phyloP scores from a whole-genome alignment of 2,797 vertebrate genomes.

The Scyliorhinus canicula region DNA sequence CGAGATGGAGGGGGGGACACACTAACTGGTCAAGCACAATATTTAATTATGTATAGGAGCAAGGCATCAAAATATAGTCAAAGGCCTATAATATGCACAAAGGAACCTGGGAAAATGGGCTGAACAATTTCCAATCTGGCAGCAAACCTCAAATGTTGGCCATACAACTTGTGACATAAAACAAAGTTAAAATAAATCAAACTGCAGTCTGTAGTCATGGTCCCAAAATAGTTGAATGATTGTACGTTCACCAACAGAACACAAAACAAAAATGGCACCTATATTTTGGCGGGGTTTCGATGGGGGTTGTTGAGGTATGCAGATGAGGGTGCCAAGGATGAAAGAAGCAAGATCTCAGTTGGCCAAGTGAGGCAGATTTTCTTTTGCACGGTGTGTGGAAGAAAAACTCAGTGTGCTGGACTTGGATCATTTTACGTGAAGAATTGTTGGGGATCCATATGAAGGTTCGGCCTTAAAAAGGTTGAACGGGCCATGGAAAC shows the following conservation, averaged over 20 bases:
- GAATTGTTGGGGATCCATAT: not conserved
- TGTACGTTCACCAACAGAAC: not conserved
- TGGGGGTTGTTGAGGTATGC: not conserved
- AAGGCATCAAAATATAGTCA: not conserved
- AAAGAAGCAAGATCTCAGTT: not conserved
- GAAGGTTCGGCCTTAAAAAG: not conserved
- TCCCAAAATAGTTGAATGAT: not conserved
- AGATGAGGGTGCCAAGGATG: not conserved
- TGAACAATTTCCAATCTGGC: not conserved
- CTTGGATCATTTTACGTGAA: not conserved
- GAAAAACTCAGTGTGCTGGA: not conserved
- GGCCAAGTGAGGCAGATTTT: not conserved
- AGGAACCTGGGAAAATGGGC: not conserved
- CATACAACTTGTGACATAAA: not conserved
- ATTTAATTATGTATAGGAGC: not conserved
- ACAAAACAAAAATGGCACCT: not conserved
- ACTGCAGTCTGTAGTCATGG: not conserved
- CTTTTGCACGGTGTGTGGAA: not conserved
- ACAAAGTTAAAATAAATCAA: slow-evolving; percentile 5
- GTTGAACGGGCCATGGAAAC: not conserved
- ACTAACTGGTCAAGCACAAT: not conserved
- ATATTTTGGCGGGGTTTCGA: not conserved
- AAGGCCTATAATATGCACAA: not conserved
- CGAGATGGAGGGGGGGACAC: no score
- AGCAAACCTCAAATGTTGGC: not conserved